Percentiles rank a stretch among this genome's conserved stretches.
phyloP scores from a whole-genome alignment of 37 sponge, comb jelly and placozoan genomes.

The Sycon ciliatum region DNA sequence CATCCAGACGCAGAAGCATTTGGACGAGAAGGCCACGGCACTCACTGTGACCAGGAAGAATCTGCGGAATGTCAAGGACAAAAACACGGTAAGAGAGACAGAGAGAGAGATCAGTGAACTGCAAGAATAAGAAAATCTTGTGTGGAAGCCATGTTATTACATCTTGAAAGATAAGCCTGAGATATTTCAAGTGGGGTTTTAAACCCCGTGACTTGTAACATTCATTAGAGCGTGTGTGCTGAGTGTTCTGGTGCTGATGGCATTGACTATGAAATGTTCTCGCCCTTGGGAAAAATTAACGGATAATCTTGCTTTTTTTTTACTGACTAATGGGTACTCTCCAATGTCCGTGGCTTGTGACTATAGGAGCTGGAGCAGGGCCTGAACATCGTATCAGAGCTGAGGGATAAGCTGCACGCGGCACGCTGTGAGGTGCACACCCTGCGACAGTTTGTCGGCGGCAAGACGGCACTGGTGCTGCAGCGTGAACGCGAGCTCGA shows the following conservation, averaged over 20 bases:
- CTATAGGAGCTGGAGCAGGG: constrained; percentile 69
- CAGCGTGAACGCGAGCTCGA: constrained; percentile 13
- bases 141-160: too few relatives aligned
- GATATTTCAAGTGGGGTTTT: too few relatives aligned
- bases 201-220: too few relatives aligned
- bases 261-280: too few relatives aligned
- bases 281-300: too few relatives aligned
- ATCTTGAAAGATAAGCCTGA: too few relatives aligned
- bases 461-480: constrained; percentile 73
- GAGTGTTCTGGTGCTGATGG: too few relatives aligned
- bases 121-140: too few relatives aligned
- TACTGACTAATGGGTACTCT: too few relatives aligned
- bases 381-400: constrained; percentile 30
- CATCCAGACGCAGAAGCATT: constrained; percentile 1
- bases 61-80: constrained; percentile 56
- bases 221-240: too few relatives aligned
- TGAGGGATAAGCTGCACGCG: constrained; percentile 46
- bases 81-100: constrained; percentile 39
- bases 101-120: too few relatives aligned
- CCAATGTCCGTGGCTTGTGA: neutral
- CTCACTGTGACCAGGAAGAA: constrained; percentile 54
- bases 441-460: constrained; percentile 55
- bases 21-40: constrained; percentile 65
- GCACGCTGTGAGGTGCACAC: constrained; percentile 61
- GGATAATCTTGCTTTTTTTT: too few relatives aligned